Evolutionary conservation across 2,888 invertebrate species (phyloP).

Genomic region (Trisateles emortualis): DNA sequence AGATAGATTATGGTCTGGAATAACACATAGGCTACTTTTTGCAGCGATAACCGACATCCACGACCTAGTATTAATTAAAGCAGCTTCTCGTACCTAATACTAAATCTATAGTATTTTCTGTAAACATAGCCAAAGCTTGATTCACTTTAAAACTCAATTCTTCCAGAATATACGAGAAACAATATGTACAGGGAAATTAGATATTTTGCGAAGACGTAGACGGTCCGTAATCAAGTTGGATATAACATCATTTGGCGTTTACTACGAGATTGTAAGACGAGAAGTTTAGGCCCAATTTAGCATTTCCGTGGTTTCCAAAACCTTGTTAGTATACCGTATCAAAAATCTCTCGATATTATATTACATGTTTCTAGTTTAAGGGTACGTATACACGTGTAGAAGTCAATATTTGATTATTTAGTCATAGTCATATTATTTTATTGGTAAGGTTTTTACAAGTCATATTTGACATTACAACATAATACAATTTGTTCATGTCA

Average conservation of each 20-base stretch:
- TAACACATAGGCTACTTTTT: too few relatives aligned
- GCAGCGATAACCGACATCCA: too few relatives aligned
- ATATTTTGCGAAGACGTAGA: constrained; percentile 37
- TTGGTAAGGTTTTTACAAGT: too few relatives aligned
- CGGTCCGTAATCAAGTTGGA: constrained; percentile 38
- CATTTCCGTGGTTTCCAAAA: constrained; percentile 51
- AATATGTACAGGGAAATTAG: constrained; percentile 33
- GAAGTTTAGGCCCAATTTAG: constrained; percentile 48
- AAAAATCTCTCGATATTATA: constrained; percentile 45
- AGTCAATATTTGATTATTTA: neutral
- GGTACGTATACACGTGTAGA: neutral
- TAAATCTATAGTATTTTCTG: neutral
- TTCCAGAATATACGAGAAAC: constrained; percentile 10
- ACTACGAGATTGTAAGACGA: constrained; percentile 43
- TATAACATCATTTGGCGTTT: constrained; percentile 42
- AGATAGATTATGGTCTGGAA: too few relatives aligned
- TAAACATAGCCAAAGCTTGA: neutral
- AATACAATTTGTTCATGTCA: too few relatives aligned
- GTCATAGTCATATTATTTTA: too few relatives aligned
- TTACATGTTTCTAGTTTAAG: constrained; percentile 30
- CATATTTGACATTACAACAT: too few relatives aligned
- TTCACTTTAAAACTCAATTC: neutral
- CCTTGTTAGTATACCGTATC: constrained; percentile 47
- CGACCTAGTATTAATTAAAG: too few relatives aligned
- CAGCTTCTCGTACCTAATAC: neutral